These are phyloP conservation scores for Chironomus tepperi DNA, from an alignment of 1,140 invertebrate species.

Conservation along the genomic window DNA sequence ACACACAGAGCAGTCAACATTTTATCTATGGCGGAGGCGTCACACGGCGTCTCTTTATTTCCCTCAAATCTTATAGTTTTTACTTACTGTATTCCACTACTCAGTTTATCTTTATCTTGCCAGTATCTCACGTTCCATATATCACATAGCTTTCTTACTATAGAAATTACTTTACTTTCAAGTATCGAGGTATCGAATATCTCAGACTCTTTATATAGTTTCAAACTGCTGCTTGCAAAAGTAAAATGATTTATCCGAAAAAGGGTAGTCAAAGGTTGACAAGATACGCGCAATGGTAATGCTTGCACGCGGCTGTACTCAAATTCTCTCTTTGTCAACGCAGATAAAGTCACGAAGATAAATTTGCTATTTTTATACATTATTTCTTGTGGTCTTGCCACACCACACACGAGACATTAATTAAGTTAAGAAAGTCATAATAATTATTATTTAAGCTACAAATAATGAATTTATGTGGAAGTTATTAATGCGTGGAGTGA, in stretches of 20 bases:
- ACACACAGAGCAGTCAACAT: not conserved
- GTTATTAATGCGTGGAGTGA: too few relatives aligned
- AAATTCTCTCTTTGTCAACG: not conserved
- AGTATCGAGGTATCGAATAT: conserved; percentile 6
- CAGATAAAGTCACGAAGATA: not conserved
- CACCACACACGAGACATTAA: conserved; percentile 19
- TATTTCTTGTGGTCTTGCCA: not conserved
- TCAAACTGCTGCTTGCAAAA: not conserved
- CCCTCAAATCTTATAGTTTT: too few relatives aligned
- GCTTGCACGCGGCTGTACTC: not conserved
- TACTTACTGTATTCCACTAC: too few relatives aligned
- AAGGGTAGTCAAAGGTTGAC: conserved; percentile 19
- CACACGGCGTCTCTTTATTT: not conserved
- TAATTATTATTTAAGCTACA: not conserved
- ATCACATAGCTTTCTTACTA: conserved; percentile 11
- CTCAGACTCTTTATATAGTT: not conserved
- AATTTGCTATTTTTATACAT: not conserved
- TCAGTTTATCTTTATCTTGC: not conserved
- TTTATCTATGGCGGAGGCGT: conserved; percentile 5
- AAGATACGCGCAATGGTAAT: conserved; percentile 6
- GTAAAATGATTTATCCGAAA: conserved; percentile 5
- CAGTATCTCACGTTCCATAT: conserved; percentile 21
- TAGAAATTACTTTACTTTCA: conserved; percentile 12
- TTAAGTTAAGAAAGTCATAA: conserved; percentile 23
- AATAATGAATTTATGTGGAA: too few relatives aligned